Base-by-base conservation (phyloP, 2,888 invertebrate genomes). In the Gastracanthus pulcherrimus region DNA sequence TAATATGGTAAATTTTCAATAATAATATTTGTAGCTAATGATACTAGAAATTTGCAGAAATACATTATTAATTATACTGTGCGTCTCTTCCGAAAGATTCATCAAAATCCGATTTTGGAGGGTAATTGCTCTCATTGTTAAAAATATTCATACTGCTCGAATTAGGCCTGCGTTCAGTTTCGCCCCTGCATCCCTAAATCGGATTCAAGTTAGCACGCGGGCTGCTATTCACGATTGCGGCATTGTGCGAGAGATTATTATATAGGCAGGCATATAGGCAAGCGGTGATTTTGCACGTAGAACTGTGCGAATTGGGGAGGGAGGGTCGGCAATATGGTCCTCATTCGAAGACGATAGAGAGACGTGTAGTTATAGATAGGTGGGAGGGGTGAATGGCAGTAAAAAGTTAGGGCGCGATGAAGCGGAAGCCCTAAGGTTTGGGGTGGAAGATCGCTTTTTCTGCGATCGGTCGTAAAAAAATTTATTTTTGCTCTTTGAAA, bases 351-450 rank as follows among this genome's bases (percentile, higher is more conserved):
- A 38, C 23, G 71, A 26, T 23, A 23, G 16, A 48, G 38, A 23
- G 58, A 71, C 13, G 23, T 23, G 55, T 55, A 26, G 26, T 55
- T 55, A 26, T 55, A 26, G 6, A 55, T 11, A 26, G 26, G 11
- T 4, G 23, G 55, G 51, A 26, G 16, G 34, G 3, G 26, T n/a
- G 16, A n/a, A n/a, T n/a, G 36, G 58, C 69, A 69, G 67, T 64
- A 72, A 79, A 78, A 74, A 79, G 79, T 79, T 72, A 31, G 67
- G 45, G 7, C 34, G 64, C 66, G 34, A 79, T 79, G 58, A 74
- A 58, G 41, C 48, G 34, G 38, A 55, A 72, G 45, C 72, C 34
- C 55, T 72, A 58, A 48, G 58, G 72, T 64, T 74, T 67, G 45
- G 58, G 38, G 34, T 45, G 16, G 29, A 2, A 2, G 51, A 9